Base-by-base conservation (phyloP, 2,113 vertebrate genomes). In the Scophthalmus maximus region DNA sequence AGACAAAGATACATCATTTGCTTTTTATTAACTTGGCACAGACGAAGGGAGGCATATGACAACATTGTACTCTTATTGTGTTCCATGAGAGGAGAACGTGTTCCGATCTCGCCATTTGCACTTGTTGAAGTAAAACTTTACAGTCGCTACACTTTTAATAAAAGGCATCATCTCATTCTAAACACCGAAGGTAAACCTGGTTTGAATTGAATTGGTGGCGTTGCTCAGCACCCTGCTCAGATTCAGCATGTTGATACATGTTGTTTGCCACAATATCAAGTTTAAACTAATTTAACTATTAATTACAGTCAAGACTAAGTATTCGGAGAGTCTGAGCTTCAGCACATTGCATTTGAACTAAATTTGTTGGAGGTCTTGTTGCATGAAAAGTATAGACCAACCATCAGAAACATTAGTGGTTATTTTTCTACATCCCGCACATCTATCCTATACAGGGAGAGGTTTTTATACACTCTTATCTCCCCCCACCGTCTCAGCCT, bases 391-490 rank as follows among this genome's bases (percentile, higher is more conserved):
- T 32, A 1, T 8, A 50, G 15, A 25, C 30, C 15, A 15, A 14
- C 8, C 11, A 2, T 0, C 36, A 40, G 36, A 49, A 5, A 32
- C 42, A 27, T 23, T 4, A 40, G 23, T 44, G 46, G 26, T 49
- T 76, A 23, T 59, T 75, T 68, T 73, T 65, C 50, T 15, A 68
- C 23, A 74, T 75, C 44, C 56, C 76, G n/a, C 22, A 14, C 32
- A 49, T 1, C 20, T 20, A 72, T 5, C 38, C 34, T 22, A 15
- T 3, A 5, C 53, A 26, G 27, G 18, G 18, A 32, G 27, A 38
- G 30, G 51, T 63, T 53, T 53, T 64, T 55, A 22, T 30, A 4
- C 29, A 7, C 47, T 62, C 63, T n/a, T 47, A 17, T 51, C 68
- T 44, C 11, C 23, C n/a, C 52, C 8, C 20, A 56, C 40, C 50